Evolutionary conservation across 2,113 vertebrate genomes (phyloP).

Genomic region (Brachypodius melanocephalos): DNA sequence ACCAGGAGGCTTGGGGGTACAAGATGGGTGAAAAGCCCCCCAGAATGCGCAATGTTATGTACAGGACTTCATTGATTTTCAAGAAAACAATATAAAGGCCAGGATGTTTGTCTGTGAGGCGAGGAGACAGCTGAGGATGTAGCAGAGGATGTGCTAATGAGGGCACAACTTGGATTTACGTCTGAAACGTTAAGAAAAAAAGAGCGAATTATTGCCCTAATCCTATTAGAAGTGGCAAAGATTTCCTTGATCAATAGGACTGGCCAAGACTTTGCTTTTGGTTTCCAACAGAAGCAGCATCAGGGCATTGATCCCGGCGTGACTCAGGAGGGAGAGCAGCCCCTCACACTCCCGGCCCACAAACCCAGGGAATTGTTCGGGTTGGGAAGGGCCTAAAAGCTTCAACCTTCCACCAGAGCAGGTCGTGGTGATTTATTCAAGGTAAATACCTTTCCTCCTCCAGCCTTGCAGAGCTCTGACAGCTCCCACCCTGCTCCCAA

Average conservation of each 20-base stretch:
- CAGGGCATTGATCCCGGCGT: background rate
- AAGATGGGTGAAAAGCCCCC: background rate
- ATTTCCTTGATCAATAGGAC: background rate
- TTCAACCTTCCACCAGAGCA: background rate
- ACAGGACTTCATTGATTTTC: background rate
- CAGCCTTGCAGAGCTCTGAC: background rate
- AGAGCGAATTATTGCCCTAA: background rate
- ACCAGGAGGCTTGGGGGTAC: background rate
- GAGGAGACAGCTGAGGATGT: background rate
- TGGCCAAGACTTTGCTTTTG: background rate
- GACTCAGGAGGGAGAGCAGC: background rate
- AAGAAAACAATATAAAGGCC: background rate
- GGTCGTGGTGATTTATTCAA: background rate
- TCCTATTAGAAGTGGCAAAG: background rate
- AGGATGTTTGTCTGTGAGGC: background rate
- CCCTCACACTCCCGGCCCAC: background rate
- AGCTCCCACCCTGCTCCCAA: background rate
- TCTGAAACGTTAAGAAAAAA: background rate
- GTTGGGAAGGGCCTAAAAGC: background rate
- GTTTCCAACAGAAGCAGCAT: background rate
- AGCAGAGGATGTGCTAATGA: background rate
- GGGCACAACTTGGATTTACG: background rate
- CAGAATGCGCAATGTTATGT: background rate
- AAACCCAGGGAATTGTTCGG: accelerated
- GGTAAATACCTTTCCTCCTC: background rate